Conservation (phyloP, 1,140 invertebrate genomes). For the Trissolcus basalis region DNA sequence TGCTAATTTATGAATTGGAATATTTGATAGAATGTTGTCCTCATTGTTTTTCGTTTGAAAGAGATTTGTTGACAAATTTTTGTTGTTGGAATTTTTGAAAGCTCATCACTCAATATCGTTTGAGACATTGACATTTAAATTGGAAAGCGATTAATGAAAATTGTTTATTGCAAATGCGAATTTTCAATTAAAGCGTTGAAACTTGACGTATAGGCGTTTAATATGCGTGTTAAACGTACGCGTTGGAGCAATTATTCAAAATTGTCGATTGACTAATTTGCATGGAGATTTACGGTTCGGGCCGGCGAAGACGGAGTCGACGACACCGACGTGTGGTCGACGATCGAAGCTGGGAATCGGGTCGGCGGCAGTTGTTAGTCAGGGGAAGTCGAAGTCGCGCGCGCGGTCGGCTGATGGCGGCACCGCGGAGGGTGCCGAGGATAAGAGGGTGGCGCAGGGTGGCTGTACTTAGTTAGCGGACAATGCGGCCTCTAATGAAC, state of each 20-base stretch:
- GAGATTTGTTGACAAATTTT: no score
- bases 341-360: constrained; percentile 46
- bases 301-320: constrained; percentile 37
- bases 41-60: no score
- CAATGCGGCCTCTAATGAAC: constrained; percentile 76
- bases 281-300: constrained; percentile 49
- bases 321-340: constrained; percentile 39
- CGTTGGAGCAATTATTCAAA: constrained; percentile 49
- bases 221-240: constrained; percentile 40
- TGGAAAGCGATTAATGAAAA: no score
- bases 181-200: constrained; percentile 3
- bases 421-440: constrained; percentile 60
- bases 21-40: no score
- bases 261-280: constrained; percentile 50
- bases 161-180: no score
- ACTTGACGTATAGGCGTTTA: constrained; percentile 28
- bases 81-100: no score
- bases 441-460: constrained; percentile 58
- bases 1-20: no score
- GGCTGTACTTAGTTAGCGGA: constrained; percentile 76
- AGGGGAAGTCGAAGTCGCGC: constrained; percentile 58
- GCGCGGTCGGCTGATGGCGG: constrained; percentile 41
- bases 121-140: no score
- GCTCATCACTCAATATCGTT: no score
- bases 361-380: constrained; percentile 35